Evolutionary conservation across 2,113 vertebrate species (phyloP).

Genomic region (Felis chaus): DNA sequence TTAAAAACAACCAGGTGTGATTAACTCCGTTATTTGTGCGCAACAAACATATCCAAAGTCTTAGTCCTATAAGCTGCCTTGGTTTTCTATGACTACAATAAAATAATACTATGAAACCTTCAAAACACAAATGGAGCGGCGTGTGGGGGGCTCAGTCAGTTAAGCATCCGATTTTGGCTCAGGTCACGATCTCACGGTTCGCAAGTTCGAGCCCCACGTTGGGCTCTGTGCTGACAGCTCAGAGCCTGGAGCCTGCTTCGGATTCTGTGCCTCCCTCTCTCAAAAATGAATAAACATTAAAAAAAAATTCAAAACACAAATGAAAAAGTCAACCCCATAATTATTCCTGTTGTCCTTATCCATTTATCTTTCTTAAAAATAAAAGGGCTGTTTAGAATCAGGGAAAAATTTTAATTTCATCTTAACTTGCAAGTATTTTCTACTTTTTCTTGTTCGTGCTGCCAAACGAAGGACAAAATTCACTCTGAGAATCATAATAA

Average conservation of each 20-base stretch:
- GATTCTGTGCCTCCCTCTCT: too few species aligned
- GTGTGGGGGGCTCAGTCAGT: too few species aligned
- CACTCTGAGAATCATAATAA: not conserved
- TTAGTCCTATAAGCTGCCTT: slow-evolving; percentile 72
- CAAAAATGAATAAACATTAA: too few species aligned
- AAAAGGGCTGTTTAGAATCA: slow-evolving; percentile 14
- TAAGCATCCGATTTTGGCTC: too few species aligned
- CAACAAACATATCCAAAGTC: slow-evolving; percentile 68
- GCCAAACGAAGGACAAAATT: not conserved
- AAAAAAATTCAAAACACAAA: slow-evolving; percentile 62
- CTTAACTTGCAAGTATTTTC: not conserved
- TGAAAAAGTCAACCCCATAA: slow-evolving; percentile 18
- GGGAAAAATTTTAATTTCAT: not conserved
- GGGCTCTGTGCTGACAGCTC: too few species aligned
- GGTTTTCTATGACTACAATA: slow-evolving; percentile 76
- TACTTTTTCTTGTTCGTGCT: not conserved
- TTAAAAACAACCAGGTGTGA: slow-evolving; percentile 65
- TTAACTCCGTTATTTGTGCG: slow-evolving; percentile 65
- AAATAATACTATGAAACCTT: slow-evolving; percentile 70
- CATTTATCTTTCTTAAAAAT: slow-evolving; percentile 12
- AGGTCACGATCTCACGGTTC: too few species aligned
- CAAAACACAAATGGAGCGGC: slow-evolving; percentile 60
- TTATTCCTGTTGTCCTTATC: not conserved
- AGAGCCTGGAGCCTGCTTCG: too few species aligned
- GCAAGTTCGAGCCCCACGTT: too few species aligned